phyloP scores from a whole-genome alignment of 2,888 invertebrate genomes.

The Lomographa bimaculata region DNA sequence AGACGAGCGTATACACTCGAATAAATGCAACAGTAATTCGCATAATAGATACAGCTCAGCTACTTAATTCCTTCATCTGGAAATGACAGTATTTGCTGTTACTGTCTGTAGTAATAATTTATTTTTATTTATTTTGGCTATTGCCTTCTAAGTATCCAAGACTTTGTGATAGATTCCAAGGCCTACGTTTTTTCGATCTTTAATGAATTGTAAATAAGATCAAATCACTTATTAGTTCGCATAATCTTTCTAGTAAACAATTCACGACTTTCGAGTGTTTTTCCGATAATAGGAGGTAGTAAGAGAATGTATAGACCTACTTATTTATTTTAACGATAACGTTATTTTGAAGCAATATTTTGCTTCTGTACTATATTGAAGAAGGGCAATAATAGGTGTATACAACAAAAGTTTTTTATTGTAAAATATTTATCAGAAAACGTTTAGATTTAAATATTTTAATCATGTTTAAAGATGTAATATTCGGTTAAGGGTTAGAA shows the following conservation, averaged over 20 bases:
- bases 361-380: slow-evolving; percentile 57
- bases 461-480: slow-evolving; percentile 55
- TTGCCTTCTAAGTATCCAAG: slow-evolving; percentile 71
- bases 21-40: slow-evolving; percentile 72
- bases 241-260: slow-evolving; percentile 61
- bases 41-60: slow-evolving; percentile 64
- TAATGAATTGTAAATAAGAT: slow-evolving; percentile 79
- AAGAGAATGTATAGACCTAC: slow-evolving; percentile 52
- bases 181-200: slow-evolving; percentile 65
- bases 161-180: slow-evolving; percentile 75
- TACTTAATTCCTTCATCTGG: slow-evolving; percentile 64
- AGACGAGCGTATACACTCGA: slow-evolving; percentile 67
- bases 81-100: slow-evolving; percentile 62
- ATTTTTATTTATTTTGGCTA: slow-evolving; percentile 69
- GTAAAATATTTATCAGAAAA: slow-evolving; percentile 66
- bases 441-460: slow-evolving; percentile 60
- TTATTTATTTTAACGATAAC: slow-evolving; percentile 56
- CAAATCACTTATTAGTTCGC: slow-evolving; percentile 58
- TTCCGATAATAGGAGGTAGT: slow-evolving; percentile 47
- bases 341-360: slow-evolving; percentile 41
- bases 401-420: slow-evolving; percentile 70
- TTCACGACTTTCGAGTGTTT: slow-evolving; percentile 58
- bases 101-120: slow-evolving; percentile 50
- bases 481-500: slow-evolving; percentile 65
- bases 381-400: slow-evolving; percentile 78